Conservation (phyloP, 2,888 invertebrate species). For the Drosophila buzzatii region DNA sequence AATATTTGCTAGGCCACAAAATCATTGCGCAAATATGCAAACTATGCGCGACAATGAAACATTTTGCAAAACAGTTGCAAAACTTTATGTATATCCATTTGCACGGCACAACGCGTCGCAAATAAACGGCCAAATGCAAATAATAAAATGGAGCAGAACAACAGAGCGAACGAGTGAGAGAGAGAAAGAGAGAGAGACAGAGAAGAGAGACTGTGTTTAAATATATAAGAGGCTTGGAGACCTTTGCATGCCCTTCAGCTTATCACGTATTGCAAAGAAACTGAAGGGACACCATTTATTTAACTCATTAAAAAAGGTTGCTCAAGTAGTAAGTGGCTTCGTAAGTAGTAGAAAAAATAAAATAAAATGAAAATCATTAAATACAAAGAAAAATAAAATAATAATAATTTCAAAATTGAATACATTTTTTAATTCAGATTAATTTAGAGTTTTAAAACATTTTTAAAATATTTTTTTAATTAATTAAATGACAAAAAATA, state of each 20-base stretch:
- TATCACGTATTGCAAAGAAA: background rate
- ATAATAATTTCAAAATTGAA: too few species aligned
- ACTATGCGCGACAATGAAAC: constrained; percentile 69
- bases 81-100: constrained; percentile 50
- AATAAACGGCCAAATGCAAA: constrained; percentile 23
- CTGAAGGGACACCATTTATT: background rate
- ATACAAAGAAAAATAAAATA: too few species aligned
- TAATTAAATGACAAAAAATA: too few species aligned
- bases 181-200: background rate
- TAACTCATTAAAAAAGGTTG: too few species aligned
- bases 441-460: too few species aligned
- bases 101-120: constrained; percentile 47
- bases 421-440: too few species aligned
- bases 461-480: too few species aligned
- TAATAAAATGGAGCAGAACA: background rate
- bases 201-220: too few species aligned
- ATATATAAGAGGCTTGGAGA: background rate
- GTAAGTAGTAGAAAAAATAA: too few species aligned
- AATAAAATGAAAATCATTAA: background rate
- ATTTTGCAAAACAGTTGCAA: constrained; percentile 57
- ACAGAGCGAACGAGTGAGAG: background rate
- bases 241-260: constrained; percentile 14
- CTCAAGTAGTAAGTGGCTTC: too few species aligned
- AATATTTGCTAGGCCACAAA: constrained; percentile 74
- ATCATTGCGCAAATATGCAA: constrained; percentile 77